A percentile compares a stretch with the other conserved stretches of the same genome.
These are phyloP conservation scores for Oryzias sinensis DNA, from an alignment of 2,797 vertebrate species.

Conservation along the genomic window DNA sequence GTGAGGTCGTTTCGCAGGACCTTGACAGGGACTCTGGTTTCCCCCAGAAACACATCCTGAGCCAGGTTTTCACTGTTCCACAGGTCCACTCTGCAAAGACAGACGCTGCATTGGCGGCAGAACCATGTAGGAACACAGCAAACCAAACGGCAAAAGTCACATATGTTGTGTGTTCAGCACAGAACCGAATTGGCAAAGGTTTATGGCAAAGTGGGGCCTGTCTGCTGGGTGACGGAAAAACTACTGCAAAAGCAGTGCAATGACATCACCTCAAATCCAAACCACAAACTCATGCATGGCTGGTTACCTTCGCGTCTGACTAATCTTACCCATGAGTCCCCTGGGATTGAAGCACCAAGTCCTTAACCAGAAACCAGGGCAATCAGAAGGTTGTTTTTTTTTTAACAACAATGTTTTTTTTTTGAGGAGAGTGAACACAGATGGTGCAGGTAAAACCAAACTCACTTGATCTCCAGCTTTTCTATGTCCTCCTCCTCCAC, in stretches of 20 bases:
- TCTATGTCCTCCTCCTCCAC: constrained; percentile 98
- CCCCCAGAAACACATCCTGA: constrained; percentile 94
- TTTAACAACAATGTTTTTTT: constrained; percentile 12
- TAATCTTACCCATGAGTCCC: constrained; percentile 86
- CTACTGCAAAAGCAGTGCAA: constrained; percentile 75
- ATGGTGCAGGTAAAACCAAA: constrained; percentile 1
- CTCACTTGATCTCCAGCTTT: constrained; percentile 96
- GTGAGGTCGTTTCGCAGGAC: constrained; percentile 85
- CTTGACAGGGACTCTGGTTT: constrained; percentile 92
- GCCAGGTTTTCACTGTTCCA: constrained; percentile 98
- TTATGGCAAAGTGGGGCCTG: constrained; percentile 37
- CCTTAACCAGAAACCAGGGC: constrained; percentile 70
- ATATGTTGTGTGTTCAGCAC: constrained; percentile 17
- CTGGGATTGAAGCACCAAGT: constrained; percentile 60
- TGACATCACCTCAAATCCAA: constrained; percentile 75
- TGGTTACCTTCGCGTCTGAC: constrained; percentile 74
- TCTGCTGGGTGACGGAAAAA: constrained; percentile 35
- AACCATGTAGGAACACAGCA: neutral
- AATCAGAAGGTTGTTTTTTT: constrained; percentile 47
- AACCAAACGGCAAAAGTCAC: neutral
- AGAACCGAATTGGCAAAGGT: constrained; percentile 31
- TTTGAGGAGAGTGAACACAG: constrained; percentile 1
- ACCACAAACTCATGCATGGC: constrained; percentile 82
- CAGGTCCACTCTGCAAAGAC: constrained; percentile 88
- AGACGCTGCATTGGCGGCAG: constrained; percentile 22